phyloP scores from a whole-genome alignment of 1,140 invertebrate species.

The Caenorhabditis inopinata region DNA sequence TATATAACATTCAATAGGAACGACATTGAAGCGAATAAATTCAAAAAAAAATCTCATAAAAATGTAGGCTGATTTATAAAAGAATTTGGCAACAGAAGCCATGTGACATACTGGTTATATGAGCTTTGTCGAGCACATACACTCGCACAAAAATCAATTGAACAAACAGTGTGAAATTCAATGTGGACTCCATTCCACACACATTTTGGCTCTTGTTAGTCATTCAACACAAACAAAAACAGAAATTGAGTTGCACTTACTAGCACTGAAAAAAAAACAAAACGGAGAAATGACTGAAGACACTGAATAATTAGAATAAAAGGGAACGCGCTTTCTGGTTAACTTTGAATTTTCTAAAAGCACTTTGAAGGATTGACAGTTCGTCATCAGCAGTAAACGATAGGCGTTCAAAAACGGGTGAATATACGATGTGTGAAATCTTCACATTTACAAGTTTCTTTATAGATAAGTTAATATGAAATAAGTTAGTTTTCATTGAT shows the following conservation, averaged over 20 bases:
- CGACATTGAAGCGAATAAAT: background rate
- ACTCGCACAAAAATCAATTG: slow-evolving; percentile 20
- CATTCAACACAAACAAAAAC: background rate
- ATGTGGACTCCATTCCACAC: slow-evolving; percentile 10
- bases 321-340: too few relatives aligned
- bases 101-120: slow-evolving; percentile 3
- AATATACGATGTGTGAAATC: too few relatives aligned
- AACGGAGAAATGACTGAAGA: background rate
- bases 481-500: too few relatives aligned
- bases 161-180: slow-evolving; percentile 26
- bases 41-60: background rate
- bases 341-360: too few relatives aligned
- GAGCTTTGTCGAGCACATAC: slow-evolving; percentile 17
- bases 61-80: background rate
- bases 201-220: slow-evolving; percentile 25
- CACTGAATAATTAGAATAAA: too few relatives aligned
- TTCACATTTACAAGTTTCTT: too few relatives aligned
- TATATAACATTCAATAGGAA: background rate
- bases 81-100: background rate
- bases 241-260: background rate
- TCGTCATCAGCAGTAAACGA: too few relatives aligned
- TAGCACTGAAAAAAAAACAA: background rate
- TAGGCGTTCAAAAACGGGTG: too few relatives aligned
- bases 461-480: too few relatives aligned
- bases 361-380: too few relatives aligned